Evolutionary conservation across 2,797 vertebrate species (phyloP), one percentile per base, ranked within the genome.

Genomic region (Sylvilagus floridanus): DNA sequence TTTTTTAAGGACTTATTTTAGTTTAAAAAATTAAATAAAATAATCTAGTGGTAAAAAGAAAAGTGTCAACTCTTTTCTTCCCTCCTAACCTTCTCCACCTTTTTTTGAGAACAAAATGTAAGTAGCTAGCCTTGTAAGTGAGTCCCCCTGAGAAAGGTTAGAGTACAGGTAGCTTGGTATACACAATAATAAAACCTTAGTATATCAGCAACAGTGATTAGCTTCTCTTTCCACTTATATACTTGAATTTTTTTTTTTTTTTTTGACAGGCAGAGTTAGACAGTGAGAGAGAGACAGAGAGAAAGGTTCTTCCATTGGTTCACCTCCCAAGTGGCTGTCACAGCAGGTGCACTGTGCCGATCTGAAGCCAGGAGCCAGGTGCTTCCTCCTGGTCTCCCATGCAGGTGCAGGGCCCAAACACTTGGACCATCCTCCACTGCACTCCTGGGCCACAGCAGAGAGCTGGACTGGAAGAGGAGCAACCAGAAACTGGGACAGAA

Each of bases 1-100:
- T 84, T 93, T 94, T 96, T 95, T 32, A 88, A 94, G 71, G 66
- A 12, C 84, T 95, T 60, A 32, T 19, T 88, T 94, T 83, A 88
- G 90, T 79, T 79, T 60, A 94, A 84, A 87, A 42, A 62, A 8
- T 1, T 65, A 12, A 78, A 71, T 82, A 77, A 84, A 72, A 60
- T 90, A 76, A 93, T 81, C n/a, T 73, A 68, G 30, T 37, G 2
- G 16, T 57, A 60, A 72, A 63, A 22, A n/a, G 50, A 52, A 90
- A 84, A 82, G 1, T 22, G 2, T 90, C 32, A 93, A 68, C 11
- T 37, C 16, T 54, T 42, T 79, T 69, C 22, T 68, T 66, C 6
- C 21, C 66, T 60, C 2, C 22, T 60, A 66, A 42, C 5, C n/a
- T 17, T 28, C 28, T 1, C 30, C 19, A 42, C 4, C 4, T 32